Evolutionary conservation across 2,797 vertebrate species (phyloP), one percentile per base, ranked within the genome.

Genomic region (Pachyuromys duprasi): DNA sequence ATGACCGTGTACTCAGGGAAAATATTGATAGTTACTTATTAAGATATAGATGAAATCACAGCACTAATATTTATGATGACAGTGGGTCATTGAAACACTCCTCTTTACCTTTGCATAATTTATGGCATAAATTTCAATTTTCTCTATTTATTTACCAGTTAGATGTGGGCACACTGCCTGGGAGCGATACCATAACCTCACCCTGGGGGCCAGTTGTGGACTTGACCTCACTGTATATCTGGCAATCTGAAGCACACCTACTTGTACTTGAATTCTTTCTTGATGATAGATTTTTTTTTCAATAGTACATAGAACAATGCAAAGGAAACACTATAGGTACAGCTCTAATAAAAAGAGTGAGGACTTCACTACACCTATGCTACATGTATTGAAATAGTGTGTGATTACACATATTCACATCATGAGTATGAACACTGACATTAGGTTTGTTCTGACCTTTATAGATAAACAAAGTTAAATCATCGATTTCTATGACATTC

Each of bases 401-500:
- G 3, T 82, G 74, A 72, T 55, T 74, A 82, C 3, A 89, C 14
- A 69, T 53, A 87, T 93, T 95, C 42, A 62, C 31, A 76, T 82
- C 18, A 90, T 88, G 57, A 90, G 15, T 90, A 94, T 76, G 31
- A 49, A 42, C 0, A 57, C 13, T 84, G 31, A 39, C 22, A 33
- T 55, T 89, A 8, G 36, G 84, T 93, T 94, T 87, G 5, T 7
- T 83, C 22, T 86, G 20, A 72, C 33, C 67, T 67, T 49, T 91
- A 75, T 22, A 57, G n/a, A 81, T 57, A 67, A 93, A 90, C 67
- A 69, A 78, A 36, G 89, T 2, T 57, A 89, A 89, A 84, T 65
- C 49, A 93, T 79, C 57, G 90, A 42, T 70, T 78, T n/a, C 3
- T 4, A 86, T 15, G 60, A 31, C 22, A 86, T 15, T 14, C 12